Conservation (phyloP, 2,888 invertebrate genomes). For the Acronicta leporina region DNA sequence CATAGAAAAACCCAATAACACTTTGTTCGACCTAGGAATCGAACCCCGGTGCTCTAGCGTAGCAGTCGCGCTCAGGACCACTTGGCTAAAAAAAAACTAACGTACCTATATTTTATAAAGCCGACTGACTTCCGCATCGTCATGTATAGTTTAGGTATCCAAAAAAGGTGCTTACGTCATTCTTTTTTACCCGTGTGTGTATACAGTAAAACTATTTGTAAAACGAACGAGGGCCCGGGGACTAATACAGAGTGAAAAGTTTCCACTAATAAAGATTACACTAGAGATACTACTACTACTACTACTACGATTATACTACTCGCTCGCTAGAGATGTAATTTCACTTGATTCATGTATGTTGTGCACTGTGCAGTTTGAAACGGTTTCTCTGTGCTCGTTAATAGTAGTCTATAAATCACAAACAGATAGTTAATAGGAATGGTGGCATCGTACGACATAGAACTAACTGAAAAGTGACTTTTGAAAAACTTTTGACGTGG, state of each 20-base stretch:
- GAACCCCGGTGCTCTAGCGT: too few species aligned
- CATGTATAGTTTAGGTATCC: not conserved
- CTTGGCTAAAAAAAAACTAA: too few species aligned
- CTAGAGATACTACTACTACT: too few species aligned
- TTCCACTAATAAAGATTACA: slow-evolving; percentile 72
- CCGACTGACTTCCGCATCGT: not conserved
- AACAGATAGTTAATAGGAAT: too few species aligned
- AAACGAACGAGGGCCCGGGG: slow-evolving; percentile 66
- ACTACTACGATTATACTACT: too few species aligned
- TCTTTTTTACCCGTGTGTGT: slow-evolving; percentile 43
- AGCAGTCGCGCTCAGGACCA: too few species aligned
- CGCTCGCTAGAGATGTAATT: slow-evolving; percentile 53
- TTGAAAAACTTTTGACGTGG: too few species aligned
- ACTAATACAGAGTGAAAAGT: slow-evolving; percentile 70
- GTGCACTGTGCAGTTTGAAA: slow-evolving; percentile 26
- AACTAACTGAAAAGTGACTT: too few species aligned
- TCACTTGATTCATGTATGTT: slow-evolving; percentile 42
- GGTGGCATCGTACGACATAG: too few species aligned
- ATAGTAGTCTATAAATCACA: too few species aligned
- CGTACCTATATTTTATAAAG: not conserved
- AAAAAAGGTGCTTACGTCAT: not conserved
- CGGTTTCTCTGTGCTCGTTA: slow-evolving; percentile 20
- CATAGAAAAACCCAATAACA: too few species aligned
- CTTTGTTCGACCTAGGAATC: too few species aligned
- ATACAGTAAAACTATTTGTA: slow-evolving; percentile 66